Evolutionary conservation across 2,113 vertebrate genomes (phyloP), one percentile per base, ranked within the genome.

Genomic region (Asarcornis scutulata): DNA sequence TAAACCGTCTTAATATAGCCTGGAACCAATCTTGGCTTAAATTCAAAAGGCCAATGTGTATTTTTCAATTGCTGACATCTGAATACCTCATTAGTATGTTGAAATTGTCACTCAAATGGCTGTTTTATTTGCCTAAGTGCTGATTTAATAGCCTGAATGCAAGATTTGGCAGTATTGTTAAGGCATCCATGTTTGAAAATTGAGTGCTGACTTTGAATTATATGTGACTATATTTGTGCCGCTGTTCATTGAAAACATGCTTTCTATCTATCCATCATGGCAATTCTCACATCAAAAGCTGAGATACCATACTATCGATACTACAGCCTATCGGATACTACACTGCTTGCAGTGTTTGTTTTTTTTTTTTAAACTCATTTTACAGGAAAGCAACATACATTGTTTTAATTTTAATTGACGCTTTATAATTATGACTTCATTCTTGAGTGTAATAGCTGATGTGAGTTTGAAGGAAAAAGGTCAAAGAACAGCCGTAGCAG

Each of bases 61-160:
- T 91, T 91, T 95, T 96, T 86, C 68, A 81, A 8, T 75, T 40
- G 11, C 56, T 91, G 83, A 92, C 89, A 91, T 91, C 55, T 83
- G 58, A 89, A 77, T 91, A 88, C 63, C 89, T 92, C 77, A 87
- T 97, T 90, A 94, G 36, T 34, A 73, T 82, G 62, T 81, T 91
- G 82, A 92, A 95, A 96, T 96, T 94, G 90, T 91, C 89, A 89
- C 46, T 92, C 63, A 96, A 75, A 91, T 87, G 83, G 32, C 80
- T 93, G 23, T 55, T 94, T 89, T 77, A 94, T 89, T 91, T 95
- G 91, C 59, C 68, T 88, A 92, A 93, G 67, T 95, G 68, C 64
- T 89, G 52, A 96, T 77, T 86, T 92, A 94, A 88, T 83, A 89
- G 90, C 84, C 73, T 9, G 11, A 91, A 89, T 73, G 72, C 86